Evolutionary conservation across 2,888 invertebrate genomes (phyloP).

Genomic region (Blera fallax): DNA sequence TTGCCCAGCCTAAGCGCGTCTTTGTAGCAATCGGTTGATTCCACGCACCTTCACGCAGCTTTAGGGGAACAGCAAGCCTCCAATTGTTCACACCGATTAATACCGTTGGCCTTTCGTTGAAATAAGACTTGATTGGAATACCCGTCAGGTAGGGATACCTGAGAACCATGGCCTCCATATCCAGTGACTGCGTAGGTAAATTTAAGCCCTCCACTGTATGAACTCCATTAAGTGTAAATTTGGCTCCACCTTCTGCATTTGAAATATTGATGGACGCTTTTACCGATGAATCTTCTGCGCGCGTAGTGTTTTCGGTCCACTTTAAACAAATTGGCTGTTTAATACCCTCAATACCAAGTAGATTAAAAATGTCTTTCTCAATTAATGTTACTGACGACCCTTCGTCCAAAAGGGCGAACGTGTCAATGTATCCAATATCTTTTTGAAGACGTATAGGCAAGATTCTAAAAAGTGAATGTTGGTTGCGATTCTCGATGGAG

Average conservation of each 20-base stretch:
- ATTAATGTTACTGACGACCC: slow-evolving; percentile 4
- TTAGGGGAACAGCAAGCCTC: slow-evolving; percentile 1
- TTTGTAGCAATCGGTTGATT: neutral
- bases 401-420: neutral
- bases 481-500: neutral
- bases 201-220: neutral
- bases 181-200: slow-evolving; percentile 9
- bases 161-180: neutral
- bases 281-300: neutral
- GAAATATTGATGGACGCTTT: neutral
- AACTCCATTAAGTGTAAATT: neutral
- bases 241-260: neutral
- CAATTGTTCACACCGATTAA: slow-evolving; percentile 43
- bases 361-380: neutral
- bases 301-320: slow-evolving; percentile 1
- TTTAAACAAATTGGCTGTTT: slow-evolving; percentile 6
- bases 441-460: neutral
- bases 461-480: neutral
- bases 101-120: slow-evolving; percentile 27
- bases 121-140: slow-evolving; percentile 49
- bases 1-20: neutral
- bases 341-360: neutral
- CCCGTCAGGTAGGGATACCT: slow-evolving; percentile 8
- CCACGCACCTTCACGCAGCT: neutral
- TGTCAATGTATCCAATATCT: neutral